phyloP scores from a whole-genome alignment of 2,113 vertebrate genomes.

The Petrocephalus zakoni region DNA sequence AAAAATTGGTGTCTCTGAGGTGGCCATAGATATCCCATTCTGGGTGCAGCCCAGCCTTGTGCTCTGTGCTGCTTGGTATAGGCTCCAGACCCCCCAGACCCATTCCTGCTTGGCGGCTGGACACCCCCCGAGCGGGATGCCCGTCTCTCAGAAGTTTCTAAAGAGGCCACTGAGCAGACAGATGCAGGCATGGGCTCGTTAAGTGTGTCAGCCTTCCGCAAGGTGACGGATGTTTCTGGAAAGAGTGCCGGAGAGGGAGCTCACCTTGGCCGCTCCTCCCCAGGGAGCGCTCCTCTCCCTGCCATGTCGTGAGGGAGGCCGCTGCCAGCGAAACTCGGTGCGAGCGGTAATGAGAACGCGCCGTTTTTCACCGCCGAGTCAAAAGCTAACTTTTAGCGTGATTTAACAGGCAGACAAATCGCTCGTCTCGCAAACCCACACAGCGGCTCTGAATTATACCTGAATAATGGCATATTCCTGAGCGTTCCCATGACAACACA shows the following conservation, averaged over 20 bases:
- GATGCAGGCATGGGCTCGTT: not conserved
- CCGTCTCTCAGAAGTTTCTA: not conserved
- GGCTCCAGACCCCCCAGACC: not conserved
- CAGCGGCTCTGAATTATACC: not conserved
- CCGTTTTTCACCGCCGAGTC: not conserved
- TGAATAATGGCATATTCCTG: not conserved
- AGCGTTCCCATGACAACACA: constrained; percentile 13
- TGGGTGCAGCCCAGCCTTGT: not conserved
- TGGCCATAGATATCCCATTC: not conserved
- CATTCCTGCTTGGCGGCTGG: no score
- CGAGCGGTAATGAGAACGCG: not conserved
- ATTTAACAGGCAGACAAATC: constrained; percentile 7
- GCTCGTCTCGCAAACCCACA: constrained; percentile 15
- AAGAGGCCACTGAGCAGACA: not conserved
- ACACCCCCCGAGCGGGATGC: not conserved
- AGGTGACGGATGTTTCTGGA: not conserved
- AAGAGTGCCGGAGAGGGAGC: not conserved
- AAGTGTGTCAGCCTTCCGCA: not conserved
- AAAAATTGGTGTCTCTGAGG: not conserved
- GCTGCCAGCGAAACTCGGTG: not conserved
- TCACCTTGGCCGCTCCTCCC: not conserved
- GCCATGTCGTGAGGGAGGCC: not conserved
- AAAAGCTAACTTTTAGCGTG: not conserved
- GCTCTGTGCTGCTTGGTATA: not conserved
- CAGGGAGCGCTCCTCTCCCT: no score